phyloP scores from a whole-genome alignment of 2,113 vertebrate species.

The Pelecanus crispus region DNA sequence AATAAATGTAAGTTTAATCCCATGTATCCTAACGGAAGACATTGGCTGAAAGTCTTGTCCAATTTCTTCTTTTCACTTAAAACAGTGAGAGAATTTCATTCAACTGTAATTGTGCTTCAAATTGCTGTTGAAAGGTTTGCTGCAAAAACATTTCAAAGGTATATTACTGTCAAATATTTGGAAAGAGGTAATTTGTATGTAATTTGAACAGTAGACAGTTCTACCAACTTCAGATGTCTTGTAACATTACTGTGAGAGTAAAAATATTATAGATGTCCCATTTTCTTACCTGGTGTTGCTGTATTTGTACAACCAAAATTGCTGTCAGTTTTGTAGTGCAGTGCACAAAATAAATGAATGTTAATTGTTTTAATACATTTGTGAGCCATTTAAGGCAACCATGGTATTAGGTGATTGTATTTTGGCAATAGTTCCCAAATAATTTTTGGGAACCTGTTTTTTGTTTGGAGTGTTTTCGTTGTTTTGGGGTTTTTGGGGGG shows the following conservation, averaged over 20 bases:
- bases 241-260: background rate
- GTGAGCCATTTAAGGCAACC: background rate
- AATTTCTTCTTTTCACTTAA: constrained; percentile 15
- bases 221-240: background rate
- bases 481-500: no score
- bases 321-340: background rate
- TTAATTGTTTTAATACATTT: background rate
- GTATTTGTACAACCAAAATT: background rate
- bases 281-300: background rate
- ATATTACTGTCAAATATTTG: background rate
- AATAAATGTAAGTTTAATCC: background rate
- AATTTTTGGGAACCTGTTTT: no score
- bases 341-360: background rate
- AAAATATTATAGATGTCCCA: background rate
- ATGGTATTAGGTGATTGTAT: background rate
- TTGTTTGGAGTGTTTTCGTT: no score
- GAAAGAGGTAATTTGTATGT: background rate
- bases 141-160: background rate
- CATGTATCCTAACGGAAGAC: background rate
- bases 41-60: background rate
- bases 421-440: background rate
- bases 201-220: background rate
- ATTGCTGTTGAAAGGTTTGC: background rate
- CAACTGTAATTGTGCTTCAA: background rate
- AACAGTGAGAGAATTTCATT: background rate